Conservation (phyloP, 1,140 invertebrate species). For the Xylocopa sonorina region DNA sequence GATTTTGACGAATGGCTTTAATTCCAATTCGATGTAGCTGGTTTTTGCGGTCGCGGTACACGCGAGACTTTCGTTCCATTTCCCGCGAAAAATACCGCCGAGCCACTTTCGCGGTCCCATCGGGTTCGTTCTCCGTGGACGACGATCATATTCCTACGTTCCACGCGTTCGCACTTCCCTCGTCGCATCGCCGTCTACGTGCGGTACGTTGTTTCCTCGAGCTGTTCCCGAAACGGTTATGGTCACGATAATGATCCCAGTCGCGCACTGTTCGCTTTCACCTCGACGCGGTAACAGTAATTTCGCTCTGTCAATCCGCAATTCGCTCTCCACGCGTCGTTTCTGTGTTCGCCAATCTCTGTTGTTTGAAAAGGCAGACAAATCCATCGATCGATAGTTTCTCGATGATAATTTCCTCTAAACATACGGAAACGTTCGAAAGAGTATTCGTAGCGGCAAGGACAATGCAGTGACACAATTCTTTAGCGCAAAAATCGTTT, state of each 20-base stretch:
- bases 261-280: conserved; percentile 16
- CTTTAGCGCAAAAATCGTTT: too few species aligned
- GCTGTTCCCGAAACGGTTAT: conserved; percentile 36
- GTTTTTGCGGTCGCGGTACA: neutral
- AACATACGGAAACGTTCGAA: too few species aligned
- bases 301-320: conserved; percentile 19
- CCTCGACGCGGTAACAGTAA: neutral
- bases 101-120: neutral
- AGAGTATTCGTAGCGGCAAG: too few species aligned
- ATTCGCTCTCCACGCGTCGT: conserved; percentile 16
- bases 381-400: too few species aligned
- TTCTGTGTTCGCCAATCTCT: too few species aligned
- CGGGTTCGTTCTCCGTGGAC: neutral
- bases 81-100: neutral
- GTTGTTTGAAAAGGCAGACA: neutral
- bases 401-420: too few species aligned
- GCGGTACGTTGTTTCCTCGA: conserved; percentile 25
- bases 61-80: conserved; percentile 12
- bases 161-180: neutral
- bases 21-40: conserved; percentile 5
- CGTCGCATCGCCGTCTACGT: too few species aligned
- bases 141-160: conserved; percentile 17
- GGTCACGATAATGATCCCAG: conserved; percentile 42
- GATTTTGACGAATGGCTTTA: conserved; percentile 37
- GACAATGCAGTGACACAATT: too few species aligned